Evolutionary conservation across 2,113 vertebrate genomes (phyloP).

Genomic region (Entomyzon cyanotis): DNA sequence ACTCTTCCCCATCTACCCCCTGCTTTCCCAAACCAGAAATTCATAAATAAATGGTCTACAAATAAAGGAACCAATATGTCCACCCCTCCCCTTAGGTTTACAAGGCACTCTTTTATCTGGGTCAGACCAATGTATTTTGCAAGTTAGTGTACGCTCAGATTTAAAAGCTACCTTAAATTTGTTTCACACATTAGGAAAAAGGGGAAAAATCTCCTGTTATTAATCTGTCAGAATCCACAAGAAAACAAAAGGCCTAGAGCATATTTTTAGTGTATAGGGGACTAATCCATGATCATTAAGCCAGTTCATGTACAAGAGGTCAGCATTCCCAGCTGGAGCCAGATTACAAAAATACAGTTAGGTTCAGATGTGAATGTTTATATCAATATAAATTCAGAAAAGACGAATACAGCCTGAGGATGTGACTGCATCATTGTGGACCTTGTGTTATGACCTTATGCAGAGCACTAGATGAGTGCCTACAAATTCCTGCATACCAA

Average conservation of each 20-base stretch:
- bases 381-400: background rate
- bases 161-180: background rate
- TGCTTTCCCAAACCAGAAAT: background rate
- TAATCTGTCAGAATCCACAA: background rate
- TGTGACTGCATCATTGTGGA: background rate
- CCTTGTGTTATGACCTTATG: background rate
- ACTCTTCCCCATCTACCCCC: too few relatives aligned
- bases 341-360: background rate
- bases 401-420: background rate
- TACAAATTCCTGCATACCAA: background rate
- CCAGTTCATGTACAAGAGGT: background rate
- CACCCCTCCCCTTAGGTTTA: background rate
- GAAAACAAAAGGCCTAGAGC: background rate
- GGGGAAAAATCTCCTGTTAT: background rate
- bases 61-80: background rate
- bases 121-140: background rate
- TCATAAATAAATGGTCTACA: background rate
- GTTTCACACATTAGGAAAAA: background rate
- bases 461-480: background rate
- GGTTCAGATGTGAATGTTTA: background rate
- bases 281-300: background rate
- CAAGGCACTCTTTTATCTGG: background rate
- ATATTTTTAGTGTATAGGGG: background rate
- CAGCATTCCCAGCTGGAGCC: background rate
- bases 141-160: background rate